Base-by-base conservation (phyloP, 92 coral and sea anemone species). In the Umimayanthus kanabou region DNA sequence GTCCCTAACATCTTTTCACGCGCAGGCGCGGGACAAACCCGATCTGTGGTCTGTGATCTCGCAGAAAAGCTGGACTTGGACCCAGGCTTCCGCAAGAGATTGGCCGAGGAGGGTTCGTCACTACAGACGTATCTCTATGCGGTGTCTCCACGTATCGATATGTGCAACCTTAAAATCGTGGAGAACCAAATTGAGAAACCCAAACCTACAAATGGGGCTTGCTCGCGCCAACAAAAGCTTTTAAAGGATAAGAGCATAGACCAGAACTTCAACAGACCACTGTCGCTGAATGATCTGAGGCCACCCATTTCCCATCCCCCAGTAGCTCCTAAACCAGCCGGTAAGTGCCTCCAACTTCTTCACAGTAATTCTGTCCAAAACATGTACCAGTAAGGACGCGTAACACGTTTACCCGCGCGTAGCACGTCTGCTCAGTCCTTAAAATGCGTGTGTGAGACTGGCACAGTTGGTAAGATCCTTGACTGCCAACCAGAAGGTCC, bases 291-390 rank as follows among this genome's bases (percentile, higher is more conserved):
- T 73, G 93, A 95, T 57, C 93, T 95, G 30, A 82, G 96, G 42
- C 90, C 92, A 30, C 94, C 97, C 25, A 82, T 89, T 2, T 92
- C 84, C 15, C 91, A 85, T 30, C 97, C 94, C 49, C 96, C 96
- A 1, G 92, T 93, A 1, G 88, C 92, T 9, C 98, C 98, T 45
- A 89, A 71, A 47, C 85, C 82, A 76, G 37, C 37, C 37, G 91
- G 98, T 94, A 89, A 76, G 89, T 67, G 58, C 39, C 9, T 40
- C 26, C 5, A 57, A 33, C 37, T 33, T 16, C 64, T 11, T 55
- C 64, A 1, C 20, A 16, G 64, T 16, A 55, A 20, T 61, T 61
- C 25, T 61, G 23, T 15, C 2, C 66, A 57, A 57, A 23, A 57
- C 3, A 15, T 15, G 20, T 57, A 16, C 23, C 4, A 13, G 14